Evolutionary conservation across 37 sponge, comb jelly and placozoan species (phyloP).

Genomic region (Hormiphora californensis): DNA sequence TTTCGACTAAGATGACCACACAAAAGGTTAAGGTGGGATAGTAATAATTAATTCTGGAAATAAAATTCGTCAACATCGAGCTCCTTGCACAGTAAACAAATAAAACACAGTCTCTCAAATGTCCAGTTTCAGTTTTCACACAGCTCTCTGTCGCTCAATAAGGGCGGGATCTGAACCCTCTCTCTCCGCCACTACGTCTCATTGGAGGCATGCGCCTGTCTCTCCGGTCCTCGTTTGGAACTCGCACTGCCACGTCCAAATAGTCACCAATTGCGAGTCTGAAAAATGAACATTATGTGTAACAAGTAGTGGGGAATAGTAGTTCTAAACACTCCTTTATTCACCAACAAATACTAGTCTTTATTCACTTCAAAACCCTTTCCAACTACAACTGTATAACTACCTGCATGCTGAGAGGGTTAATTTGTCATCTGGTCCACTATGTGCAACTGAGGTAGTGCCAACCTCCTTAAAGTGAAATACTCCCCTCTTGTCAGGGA

Average conservation of each 20-base stretch:
- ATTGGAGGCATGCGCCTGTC: background rate
- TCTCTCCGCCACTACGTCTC: background rate
- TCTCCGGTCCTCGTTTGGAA: background rate
- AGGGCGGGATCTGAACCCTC: constrained; percentile 13
- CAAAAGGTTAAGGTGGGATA: too few relatives aligned
- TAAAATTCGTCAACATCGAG: too few relatives aligned
- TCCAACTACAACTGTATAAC: background rate
- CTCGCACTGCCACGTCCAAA: constrained; percentile 41
- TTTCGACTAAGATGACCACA: too few relatives aligned
- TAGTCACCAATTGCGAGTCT: constrained; percentile 38
- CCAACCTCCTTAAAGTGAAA: constrained; percentile 50
- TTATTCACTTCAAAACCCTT: background rate
- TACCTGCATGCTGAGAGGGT: background rate
- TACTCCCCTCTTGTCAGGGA: constrained; percentile 6
- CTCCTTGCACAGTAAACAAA: too few relatives aligned
- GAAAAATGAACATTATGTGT: background rate
- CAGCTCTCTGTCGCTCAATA: too few relatives aligned
- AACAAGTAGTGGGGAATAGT: background rate
- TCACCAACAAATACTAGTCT: background rate
- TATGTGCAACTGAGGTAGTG: constrained; percentile 40
- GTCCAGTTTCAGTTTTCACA: too few relatives aligned
- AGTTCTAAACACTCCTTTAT: background rate
- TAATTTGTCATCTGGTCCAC: constrained; percentile 23
- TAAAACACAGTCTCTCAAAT: too few relatives aligned
- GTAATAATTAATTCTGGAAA: too few relatives aligned